These are phyloP conservation scores for Acanthoscelides obtectus DNA, from an alignment of 2,888 invertebrate species.

Conservation along the genomic window DNA sequence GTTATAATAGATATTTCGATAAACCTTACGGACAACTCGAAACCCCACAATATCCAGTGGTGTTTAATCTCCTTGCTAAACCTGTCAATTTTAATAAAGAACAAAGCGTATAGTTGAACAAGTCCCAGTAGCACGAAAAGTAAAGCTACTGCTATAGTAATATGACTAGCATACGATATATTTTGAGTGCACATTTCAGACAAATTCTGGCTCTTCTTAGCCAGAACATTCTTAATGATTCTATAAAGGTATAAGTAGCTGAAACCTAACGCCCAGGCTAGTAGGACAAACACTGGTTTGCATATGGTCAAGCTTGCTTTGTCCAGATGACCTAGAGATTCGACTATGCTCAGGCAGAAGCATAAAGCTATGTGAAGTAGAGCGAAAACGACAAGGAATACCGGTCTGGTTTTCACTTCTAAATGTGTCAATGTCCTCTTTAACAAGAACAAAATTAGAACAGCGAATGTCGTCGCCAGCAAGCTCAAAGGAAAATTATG, in stretches of 20 bases:
- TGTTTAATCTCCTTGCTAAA: constrained; percentile 59
- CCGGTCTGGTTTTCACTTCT: constrained; percentile 66
- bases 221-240: constrained; percentile 67
- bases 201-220: constrained; percentile 74
- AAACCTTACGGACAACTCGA: constrained; percentile 78
- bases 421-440: constrained; percentile 69
- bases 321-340: constrained; percentile 49
- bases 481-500: constrained; percentile 83
- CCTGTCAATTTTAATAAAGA: constrained; percentile 54
- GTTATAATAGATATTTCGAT: constrained; percentile 86
- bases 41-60: constrained; percentile 90
- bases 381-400: constrained; percentile 74
- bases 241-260: constrained; percentile 82
- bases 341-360: constrained; percentile 76
- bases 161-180: constrained; percentile 82
- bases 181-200: constrained; percentile 72
- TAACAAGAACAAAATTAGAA: constrained; percentile 79
- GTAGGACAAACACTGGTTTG: constrained; percentile 80
- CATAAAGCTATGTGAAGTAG: constrained; percentile 75
- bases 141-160: constrained; percentile 82
- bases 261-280: constrained; percentile 77
- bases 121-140: constrained; percentile 78
- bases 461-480: constrained; percentile 83
- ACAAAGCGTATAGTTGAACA: constrained; percentile 78
- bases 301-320: constrained; percentile 61